These are phyloP conservation scores for Barnardius zonarius DNA, from an alignment of 2,113 vertebrate genomes.

Conservation along the genomic window DNA sequence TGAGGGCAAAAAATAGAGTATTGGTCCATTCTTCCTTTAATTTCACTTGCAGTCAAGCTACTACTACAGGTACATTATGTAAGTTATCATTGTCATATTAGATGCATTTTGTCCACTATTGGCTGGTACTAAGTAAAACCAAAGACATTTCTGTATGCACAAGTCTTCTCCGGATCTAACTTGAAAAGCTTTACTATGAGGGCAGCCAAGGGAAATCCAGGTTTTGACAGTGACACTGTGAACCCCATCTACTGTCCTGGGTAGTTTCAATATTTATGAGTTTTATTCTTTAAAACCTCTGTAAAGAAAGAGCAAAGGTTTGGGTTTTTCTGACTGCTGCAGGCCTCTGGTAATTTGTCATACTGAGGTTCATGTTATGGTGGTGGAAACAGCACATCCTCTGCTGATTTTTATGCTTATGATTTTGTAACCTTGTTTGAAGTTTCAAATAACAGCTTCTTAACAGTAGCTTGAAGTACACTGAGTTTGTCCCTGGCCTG, in stretches of 20 bases:
- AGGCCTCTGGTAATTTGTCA: conserved; percentile 19
- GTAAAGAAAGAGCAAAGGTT: conserved; percentile 24
- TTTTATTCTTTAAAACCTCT: conserved; percentile 35
- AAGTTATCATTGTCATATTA: neutral
- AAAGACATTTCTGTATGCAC: neutral
- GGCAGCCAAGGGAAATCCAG: neutral
- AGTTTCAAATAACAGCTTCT: conserved; percentile 35
- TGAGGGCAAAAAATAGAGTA: neutral
- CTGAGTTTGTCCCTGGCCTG: neutral
- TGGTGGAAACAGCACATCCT: neutral
- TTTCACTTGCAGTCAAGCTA: neutral
- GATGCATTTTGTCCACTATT: neutral
- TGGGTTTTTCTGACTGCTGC: neutral
- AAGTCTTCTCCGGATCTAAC: neutral
- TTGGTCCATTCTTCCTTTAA: neutral
- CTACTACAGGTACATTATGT: neutral
- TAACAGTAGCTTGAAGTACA: conserved; percentile 48
- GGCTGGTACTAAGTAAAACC: neutral
- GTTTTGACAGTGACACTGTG: neutral
- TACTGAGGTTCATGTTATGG: neutral
- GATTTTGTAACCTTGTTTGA: conserved; percentile 41
- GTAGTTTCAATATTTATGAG: neutral
- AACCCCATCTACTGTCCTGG: neutral
- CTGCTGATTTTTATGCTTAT: neutral
- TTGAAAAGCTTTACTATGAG: neutral